Conservation (phyloP, 1,140 invertebrate species). For the Ctenoplectra terminalis region DNA sequence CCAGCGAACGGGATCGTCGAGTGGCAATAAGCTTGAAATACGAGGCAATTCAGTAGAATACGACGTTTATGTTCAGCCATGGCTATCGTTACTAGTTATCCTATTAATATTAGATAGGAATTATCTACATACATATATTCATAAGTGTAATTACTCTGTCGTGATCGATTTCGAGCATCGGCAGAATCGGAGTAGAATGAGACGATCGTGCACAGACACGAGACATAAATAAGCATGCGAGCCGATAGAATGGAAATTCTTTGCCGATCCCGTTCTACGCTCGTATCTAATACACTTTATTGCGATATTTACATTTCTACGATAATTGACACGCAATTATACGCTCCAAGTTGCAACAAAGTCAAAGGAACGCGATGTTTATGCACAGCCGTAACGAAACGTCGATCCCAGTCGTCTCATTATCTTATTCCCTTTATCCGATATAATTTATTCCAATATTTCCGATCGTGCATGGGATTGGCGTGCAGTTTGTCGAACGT, state of each 20-base stretch:
- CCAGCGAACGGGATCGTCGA: not conserved
- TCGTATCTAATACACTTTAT: not conserved
- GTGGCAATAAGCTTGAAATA: not conserved
- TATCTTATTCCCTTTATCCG: not conserved
- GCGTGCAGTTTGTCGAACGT: not conserved
- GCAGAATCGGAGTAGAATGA: not conserved
- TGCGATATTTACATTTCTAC: slow-evolving; percentile 1
- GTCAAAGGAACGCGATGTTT: not conserved
- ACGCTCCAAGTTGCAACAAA: not conserved
- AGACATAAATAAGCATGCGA: not conserved
- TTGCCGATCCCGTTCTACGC: not conserved
- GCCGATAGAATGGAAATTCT: slow-evolving; percentile 1
- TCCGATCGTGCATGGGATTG: slow-evolving; percentile 17
- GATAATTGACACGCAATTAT: slow-evolving; percentile 37
- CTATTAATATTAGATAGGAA: slow-evolving; percentile 10
- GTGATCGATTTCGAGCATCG: not conserved
- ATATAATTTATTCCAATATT: slow-evolving; percentile 27
- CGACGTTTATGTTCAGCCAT: not conserved
- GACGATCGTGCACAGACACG: no score
- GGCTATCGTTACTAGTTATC: not conserved
- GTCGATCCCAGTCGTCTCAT: not conserved
- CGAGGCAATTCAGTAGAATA: slow-evolving; percentile 1
- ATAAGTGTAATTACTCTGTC: not conserved
- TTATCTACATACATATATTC: slow-evolving; percentile 2
- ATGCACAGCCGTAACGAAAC: not conserved